Percentiles rank a stretch among this genome's conserved stretches.
phyloP scores from a whole-genome alignment of 2,113 vertebrate species.

The Equus quagga region DNA sequence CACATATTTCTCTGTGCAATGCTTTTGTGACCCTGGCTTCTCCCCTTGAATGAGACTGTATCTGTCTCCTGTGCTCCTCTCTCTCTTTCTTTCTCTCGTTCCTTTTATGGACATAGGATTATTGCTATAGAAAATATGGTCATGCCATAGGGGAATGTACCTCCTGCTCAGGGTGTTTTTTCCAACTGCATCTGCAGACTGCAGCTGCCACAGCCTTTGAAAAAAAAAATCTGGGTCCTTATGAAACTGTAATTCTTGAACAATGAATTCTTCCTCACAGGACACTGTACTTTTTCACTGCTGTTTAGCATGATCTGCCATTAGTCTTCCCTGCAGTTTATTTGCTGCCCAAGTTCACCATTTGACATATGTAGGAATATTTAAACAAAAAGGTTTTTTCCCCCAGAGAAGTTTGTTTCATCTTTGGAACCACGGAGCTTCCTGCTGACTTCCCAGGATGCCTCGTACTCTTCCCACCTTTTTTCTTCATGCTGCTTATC shows the following conservation, averaged over 20 bases:
- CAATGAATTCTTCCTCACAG: conserved; percentile 75
- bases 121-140: conserved; percentile 73
- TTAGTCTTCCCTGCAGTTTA: conserved; percentile 66
- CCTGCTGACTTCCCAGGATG: conserved; percentile 83
- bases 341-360: conserved; percentile 79
- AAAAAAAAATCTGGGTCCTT: background rate
- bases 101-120: conserved; percentile 76
- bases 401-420: conserved; percentile 81
- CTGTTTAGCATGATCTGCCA: conserved; percentile 65
- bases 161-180: conserved; percentile 73
- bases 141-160: conserved; percentile 71
- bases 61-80: conserved; percentile 65
- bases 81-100: conserved; percentile 62
- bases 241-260: conserved; percentile 77
- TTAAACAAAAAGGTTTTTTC: conserved; percentile 30
- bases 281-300: conserved; percentile 50
- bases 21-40: conserved; percentile 40
- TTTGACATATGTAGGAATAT: conserved; percentile 78
- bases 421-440: conserved; percentile 82
- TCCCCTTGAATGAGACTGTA: conserved; percentile 58
- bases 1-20: conserved; percentile 56
- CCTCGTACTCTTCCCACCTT: conserved; percentile 69
- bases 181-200: conserved; percentile 78
- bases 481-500: conserved; percentile 78
- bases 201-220: conserved; percentile 80